Base-by-base conservation (phyloP, 2,113 vertebrate species). In the Nibea coibor region DNA sequence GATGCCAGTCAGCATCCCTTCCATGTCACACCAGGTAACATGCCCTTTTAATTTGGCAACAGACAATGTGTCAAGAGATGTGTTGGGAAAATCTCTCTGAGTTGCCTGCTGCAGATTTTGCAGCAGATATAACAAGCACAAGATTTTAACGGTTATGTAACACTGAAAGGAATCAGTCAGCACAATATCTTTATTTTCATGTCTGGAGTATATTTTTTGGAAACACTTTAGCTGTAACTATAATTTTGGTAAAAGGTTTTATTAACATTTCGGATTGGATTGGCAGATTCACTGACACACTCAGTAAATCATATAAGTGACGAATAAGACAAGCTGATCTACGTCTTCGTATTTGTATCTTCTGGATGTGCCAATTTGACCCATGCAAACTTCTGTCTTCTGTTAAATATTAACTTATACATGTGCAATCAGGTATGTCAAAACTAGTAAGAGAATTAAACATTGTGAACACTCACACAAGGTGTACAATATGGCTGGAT, bases 391-490 rank as follows among this genome's bases (percentile, higher is more conserved):
- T 43, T 35, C 51, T 67, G 47, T 64, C 35, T 39, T 9, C 35
- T 39, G 35, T 39, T 39, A 39, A 39, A 39, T 6, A 67, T 64
- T 72, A 28, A 72, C 53, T 48, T 31, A 47, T 53, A 42, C n/a
- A 47, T 74, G 57, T 58, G 64, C 22, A 58, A 47, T 26, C 11
- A 26, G 42, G 54, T 68, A 39, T 10, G 47, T 56, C 48, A 42
- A 54, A 61, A 51, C 47, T 72, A 72, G 53, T 51, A 85, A 26
- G 24, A 48, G 20, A 73, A 75, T 78, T 58, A 70, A 64, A 78
- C 53, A 64, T 53, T 50, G 24, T 48, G 45, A 31, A 45, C 19
- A 59, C 19, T 80, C 65, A 59, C n/a, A 48, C 26, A 19, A 22
- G 26, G 39, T n/a, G 43, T 61, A 62, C 22, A 56, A 69, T 71